Conservation (phyloP, 2,888 invertebrate genomes). For the Metallyticus violacea region DNA sequence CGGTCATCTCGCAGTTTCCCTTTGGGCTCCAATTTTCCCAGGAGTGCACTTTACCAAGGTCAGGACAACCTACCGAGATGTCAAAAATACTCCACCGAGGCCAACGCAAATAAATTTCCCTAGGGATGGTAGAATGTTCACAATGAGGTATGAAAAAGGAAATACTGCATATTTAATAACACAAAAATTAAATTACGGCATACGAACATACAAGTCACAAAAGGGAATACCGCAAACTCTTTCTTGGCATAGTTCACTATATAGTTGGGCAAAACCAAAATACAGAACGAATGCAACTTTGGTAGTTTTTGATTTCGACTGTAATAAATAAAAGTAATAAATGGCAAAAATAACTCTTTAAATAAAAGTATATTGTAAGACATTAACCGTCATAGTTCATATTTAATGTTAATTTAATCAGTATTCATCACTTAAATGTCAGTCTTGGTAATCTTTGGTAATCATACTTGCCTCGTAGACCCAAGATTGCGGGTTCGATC, state of each 20-base stretch:
- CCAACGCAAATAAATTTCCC: background rate
- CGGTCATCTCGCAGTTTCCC: background rate
- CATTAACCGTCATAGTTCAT: too few relatives aligned
- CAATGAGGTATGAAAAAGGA: background rate
- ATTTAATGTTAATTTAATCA: too few relatives aligned
- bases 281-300: background rate
- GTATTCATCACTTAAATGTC: too few relatives aligned
- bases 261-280: background rate
- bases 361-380: too few relatives aligned
- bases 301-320: too few relatives aligned
- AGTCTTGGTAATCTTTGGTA: too few relatives aligned
- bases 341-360: too few relatives aligned
- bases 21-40: background rate
- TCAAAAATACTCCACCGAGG: background rate
- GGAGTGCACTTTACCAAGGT: background rate
- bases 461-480: too few relatives aligned
- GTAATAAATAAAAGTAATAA: too few relatives aligned
- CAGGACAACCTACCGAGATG: background rate
- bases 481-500: too few relatives aligned
- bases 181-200: background rate
- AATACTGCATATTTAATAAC: background rate
- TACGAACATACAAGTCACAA: background rate
- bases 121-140: background rate
- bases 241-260: background rate
- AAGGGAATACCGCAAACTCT: background rate